Evolutionary conservation across 2,888 invertebrate species (phyloP).

Genomic region (Polymixis flavicincta): DNA sequence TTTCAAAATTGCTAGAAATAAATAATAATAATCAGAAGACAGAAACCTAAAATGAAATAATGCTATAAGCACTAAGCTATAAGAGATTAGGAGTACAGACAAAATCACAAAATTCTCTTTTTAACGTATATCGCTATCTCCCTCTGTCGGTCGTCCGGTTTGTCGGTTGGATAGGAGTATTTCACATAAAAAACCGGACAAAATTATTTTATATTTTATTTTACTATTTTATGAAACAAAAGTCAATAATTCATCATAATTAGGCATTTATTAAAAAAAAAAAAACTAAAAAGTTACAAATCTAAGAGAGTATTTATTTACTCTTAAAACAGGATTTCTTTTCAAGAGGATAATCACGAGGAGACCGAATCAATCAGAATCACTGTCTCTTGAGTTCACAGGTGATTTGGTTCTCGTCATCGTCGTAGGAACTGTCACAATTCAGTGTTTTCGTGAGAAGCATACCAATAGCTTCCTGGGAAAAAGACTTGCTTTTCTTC

Average conservation of each 20-base stretch:
- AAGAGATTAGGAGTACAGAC: too few relatives aligned
- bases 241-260: constrained; percentile 20
- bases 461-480: constrained; percentile 20
- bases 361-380: constrained; percentile 28
- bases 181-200: constrained; percentile 11
- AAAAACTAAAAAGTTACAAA: background rate
- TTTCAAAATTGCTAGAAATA: too few relatives aligned
- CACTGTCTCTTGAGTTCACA: constrained; percentile 18
- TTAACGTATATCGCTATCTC: too few relatives aligned
- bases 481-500: constrained; percentile 19
- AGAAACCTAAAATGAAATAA: too few relatives aligned
- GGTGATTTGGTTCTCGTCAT: constrained; percentile 16
- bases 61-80: too few relatives aligned
- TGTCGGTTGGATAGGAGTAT: too few relatives aligned
- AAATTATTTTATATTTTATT: constrained; percentile 18
- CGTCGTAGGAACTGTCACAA: constrained; percentile 21
- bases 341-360: constrained; percentile 28
- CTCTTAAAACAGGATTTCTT: constrained; percentile 18
- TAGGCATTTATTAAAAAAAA: background rate
- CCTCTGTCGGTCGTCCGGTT: too few relatives aligned
- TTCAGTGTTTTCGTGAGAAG: constrained; percentile 11
- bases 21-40: too few relatives aligned
- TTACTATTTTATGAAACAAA: constrained; percentile 23
- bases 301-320: background rate
- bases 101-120: too few relatives aligned